Evolutionary conservation across 2,797 vertebrate species (phyloP).

Genomic region (Eremophila alpestris): DNA sequence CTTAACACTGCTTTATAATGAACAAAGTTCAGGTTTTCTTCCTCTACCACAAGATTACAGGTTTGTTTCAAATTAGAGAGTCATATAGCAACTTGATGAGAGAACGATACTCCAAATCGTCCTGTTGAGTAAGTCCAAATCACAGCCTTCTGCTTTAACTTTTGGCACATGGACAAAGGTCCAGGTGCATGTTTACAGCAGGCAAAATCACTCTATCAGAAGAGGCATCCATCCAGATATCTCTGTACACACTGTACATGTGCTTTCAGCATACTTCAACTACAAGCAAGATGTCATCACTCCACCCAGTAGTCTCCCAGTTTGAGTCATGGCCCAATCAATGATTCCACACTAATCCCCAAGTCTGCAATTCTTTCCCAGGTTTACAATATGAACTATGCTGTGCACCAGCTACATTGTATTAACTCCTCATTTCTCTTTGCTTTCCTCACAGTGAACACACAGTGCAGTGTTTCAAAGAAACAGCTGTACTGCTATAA

Average conservation of each 20-base stretch:
- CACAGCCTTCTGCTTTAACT: not conserved
- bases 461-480: not conserved
- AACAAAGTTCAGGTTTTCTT: not conserved
- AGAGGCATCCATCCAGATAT: not conserved
- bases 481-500: not conserved
- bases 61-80: not conserved
- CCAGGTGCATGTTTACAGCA: not conserved
- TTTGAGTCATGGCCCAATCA: not conserved
- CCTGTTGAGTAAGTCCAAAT: not conserved
- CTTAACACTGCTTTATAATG: not conserved
- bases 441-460: not conserved
- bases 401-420: not conserved
- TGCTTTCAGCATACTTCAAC: not conserved
- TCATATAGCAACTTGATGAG: not conserved
- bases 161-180: not conserved
- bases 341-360: not conserved
- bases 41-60: not conserved
- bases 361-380: not conserved
- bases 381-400: not conserved
- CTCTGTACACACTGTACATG: not conserved
- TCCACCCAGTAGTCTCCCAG: not conserved
- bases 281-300: not conserved
- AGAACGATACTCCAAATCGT: not conserved
- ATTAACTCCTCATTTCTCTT: not conserved
- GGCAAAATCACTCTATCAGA: not conserved